Evolutionary conservation across 2,797 vertebrate species (phyloP).

Genomic region (Petrocephalus schoutedeni): DNA sequence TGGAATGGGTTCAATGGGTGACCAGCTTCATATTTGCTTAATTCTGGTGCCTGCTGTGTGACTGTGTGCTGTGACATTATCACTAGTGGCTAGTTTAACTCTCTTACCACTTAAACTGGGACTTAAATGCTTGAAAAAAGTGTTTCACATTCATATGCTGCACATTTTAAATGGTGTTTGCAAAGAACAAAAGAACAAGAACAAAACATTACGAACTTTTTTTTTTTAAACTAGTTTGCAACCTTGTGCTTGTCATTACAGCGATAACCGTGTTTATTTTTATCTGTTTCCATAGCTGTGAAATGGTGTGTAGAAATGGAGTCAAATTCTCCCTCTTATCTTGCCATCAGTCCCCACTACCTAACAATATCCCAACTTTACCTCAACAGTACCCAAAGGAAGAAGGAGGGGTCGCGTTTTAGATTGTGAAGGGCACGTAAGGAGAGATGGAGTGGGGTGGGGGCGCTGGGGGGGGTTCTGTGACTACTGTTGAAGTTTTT

Average conservation of each 20-base stretch:
- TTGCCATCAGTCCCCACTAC: not conserved
- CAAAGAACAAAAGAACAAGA: not conserved
- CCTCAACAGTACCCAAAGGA: not conserved
- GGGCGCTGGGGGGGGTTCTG: not conserved
- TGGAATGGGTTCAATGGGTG: not conserved
- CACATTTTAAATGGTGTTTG: not conserved
- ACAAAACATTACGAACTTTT: not conserved
- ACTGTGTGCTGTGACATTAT: not conserved
- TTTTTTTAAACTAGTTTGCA: not conserved
- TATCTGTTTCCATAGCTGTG: not conserved
- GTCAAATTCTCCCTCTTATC: not conserved
- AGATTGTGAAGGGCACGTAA: constrained; percentile 7
- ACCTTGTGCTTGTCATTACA: not conserved
- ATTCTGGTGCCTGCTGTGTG: not conserved
- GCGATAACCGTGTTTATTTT: not conserved
- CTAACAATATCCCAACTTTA: constrained; percentile 9
- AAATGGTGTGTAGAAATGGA: not conserved
- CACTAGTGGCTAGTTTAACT: not conserved
- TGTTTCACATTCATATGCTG: not conserved
- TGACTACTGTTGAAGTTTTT: constrained; percentile 9
- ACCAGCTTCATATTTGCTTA: not conserved
- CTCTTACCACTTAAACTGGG: not conserved
- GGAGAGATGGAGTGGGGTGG: not conserved
- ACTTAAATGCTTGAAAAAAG: not conserved
- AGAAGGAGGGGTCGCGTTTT: not conserved